Evolutionary conservation across 1,140 invertebrate genomes (phyloP), one percentile per base, ranked within the genome.

Genomic region (Hypothenemus hampei): DNA sequence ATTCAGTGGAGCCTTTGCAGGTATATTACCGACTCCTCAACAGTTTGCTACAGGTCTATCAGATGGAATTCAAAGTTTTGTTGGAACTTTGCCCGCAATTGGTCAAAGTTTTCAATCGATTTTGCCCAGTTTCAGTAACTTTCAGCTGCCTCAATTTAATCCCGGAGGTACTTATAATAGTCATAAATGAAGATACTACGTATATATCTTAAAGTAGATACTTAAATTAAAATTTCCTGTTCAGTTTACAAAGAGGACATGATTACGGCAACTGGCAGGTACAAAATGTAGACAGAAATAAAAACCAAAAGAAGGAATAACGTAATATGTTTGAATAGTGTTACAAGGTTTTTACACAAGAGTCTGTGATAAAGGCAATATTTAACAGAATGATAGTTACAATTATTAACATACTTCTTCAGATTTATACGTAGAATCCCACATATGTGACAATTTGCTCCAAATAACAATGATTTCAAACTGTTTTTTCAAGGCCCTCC

Each of bases 91-190:
- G 5, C 59, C 59, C 6, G 48, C 51, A 15, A 61, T 61, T 35
- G 59, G 50, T 20, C 55, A 61, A 46, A 61, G 59, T 35, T 61
- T 61, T 26, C 55, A 58, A 19, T 58, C 55, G 10, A 46, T 61
- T 19, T 55, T 61, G 23, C 59, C 59, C 16, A 49, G 29, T 47
- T 61, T 61, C 16, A 45, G 35, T 22, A 31, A 61, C 29, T 61
- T 60, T 49, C 58, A 60, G 21, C 31, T 53, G 18, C 50, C 56
- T 39, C 56, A 57, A 36, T 51, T 57, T 35, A 36, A 40, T 31
- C 43, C 35, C 35, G 45, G 45, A 49, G 52, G 52, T 55, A 54
- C n/a, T 29, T 29, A n/a, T n/a, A 7, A 29, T 29, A 29, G 5
- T 7, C 24, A 11, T 29, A 29, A 29, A 29, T 6, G 11, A 29